phyloP scores from a whole-genome alignment of 1,140 invertebrate genomes.

The Tetramorium parvispinum region DNA sequence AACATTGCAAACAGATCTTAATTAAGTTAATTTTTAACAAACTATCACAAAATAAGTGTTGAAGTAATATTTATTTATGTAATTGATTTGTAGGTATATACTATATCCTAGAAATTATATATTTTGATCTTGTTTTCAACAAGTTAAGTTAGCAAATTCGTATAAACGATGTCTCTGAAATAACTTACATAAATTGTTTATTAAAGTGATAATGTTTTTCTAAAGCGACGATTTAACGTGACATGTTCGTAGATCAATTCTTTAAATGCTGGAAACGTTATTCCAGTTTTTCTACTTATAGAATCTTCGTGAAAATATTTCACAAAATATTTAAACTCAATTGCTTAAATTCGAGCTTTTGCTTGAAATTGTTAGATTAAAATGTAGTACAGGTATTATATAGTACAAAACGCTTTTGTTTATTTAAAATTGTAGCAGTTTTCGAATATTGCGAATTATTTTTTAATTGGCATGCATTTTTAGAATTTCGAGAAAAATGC shows the following conservation, averaged over 20 bases:
- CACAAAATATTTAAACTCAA: background rate
- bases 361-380: background rate
- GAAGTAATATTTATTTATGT: background rate
- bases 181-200: background rate
- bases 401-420: background rate
- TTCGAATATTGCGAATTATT: background rate
- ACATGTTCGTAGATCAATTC: background rate
- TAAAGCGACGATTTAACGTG: background rate
- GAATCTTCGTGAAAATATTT: background rate
- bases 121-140: constrained; percentile 24
- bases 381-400: background rate
- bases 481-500: background rate
- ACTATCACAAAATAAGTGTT: background rate
- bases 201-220: background rate
- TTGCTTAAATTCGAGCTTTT: background rate
- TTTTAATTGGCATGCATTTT: constrained; percentile 8
- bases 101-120: background rate
- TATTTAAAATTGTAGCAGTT: background rate
- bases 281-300: background rate
- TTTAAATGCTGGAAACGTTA: background rate
- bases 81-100: background rate
- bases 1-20: background rate
- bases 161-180: background rate
- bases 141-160: background rate
- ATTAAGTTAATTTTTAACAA: background rate